Evolutionary conservation across 2,113 vertebrate species (phyloP), one percentile per base, ranked within the genome.

Genomic region (Larimichthys crocea): DNA sequence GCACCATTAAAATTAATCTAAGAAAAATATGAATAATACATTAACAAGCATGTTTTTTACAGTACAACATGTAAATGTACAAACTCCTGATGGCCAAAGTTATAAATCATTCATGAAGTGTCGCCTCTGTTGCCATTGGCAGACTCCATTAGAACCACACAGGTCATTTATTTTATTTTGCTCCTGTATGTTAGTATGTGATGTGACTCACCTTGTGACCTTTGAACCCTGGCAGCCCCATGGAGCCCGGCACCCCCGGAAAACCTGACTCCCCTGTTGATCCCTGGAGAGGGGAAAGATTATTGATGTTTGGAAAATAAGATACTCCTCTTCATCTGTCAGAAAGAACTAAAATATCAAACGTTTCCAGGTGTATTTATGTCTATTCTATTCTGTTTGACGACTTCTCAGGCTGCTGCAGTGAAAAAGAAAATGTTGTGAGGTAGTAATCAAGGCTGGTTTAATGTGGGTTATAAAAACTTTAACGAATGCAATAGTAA

Each of bases 221-320:
- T 94, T 96, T 96, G 86, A 92, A 92, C 31, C 95, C 95, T 0
- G 91, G 91, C 64, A 90, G 57, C 1, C 94, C 95, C 70, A 79
- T 76, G n/a, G 61, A 44, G 3, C 94, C 94, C 2, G 90, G 92
- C 60, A 78, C 62, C 9, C 94, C 95, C 26, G 89, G 88, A 35
- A 88, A 35, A 4, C 94, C 95, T 2, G 88, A 66, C 12, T 94
- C 93, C 2, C 94, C 95, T 2, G 22, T 22, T 5, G 67, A 68
- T 3, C 94, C 94, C 95, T 95, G 74, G 0, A 64, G 69, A 67
- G 40, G 17, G 44, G 4, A 88, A 80, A 61, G 24, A 14, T 69
- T 49, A 80, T 31, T 29, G 15, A 61, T 73, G 8, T 48, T 12
- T 61, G 56, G 2, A 46, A 68, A 50, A 40, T 35, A 35, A 35